These are phyloP conservation scores for Smittia sp. DNA, from an alignment of 2,888 invertebrate genomes.

Conservation along the genomic window DNA sequence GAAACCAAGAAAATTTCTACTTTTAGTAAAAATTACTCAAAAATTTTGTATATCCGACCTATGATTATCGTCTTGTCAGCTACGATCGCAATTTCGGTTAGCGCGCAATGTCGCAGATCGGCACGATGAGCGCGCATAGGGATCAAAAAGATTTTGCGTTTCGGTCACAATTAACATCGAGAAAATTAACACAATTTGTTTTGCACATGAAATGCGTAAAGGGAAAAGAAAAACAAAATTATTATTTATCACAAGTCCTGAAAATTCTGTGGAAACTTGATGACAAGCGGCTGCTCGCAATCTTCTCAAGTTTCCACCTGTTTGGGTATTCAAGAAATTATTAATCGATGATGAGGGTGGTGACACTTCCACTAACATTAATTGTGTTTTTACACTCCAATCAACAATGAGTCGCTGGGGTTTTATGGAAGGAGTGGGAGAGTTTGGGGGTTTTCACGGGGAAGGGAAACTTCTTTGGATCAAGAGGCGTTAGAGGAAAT, in stretches of 20 bases:
- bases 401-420: neutral
- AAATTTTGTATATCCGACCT: constrained; percentile 50
- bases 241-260: constrained; percentile 1
- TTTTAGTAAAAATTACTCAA: constrained; percentile 30
- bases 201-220: constrained; percentile 35
- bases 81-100: constrained; percentile 43
- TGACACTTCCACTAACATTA: constrained; percentile 10
- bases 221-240: constrained; percentile 29
- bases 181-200: neutral
- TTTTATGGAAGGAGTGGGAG: neutral
- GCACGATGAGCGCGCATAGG: neutral
- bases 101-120: neutral
- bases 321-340: neutral
- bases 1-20: constrained; percentile 1
- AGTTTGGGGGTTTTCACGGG: no score
- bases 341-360: neutral
- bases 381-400: constrained; percentile 5
- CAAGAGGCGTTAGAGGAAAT: neutral
- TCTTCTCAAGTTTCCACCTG: constrained; percentile 1
- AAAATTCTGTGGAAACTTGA: neutral
- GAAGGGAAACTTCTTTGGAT: neutral
- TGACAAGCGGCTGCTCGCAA: neutral
- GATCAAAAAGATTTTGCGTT: neutral
- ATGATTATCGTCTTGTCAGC: constrained; percentile 56
- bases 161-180: constrained; percentile 6